Conservation (phyloP, 92 coral and sea anemone genomes). For the Micromussa lordhowensis region DNA sequence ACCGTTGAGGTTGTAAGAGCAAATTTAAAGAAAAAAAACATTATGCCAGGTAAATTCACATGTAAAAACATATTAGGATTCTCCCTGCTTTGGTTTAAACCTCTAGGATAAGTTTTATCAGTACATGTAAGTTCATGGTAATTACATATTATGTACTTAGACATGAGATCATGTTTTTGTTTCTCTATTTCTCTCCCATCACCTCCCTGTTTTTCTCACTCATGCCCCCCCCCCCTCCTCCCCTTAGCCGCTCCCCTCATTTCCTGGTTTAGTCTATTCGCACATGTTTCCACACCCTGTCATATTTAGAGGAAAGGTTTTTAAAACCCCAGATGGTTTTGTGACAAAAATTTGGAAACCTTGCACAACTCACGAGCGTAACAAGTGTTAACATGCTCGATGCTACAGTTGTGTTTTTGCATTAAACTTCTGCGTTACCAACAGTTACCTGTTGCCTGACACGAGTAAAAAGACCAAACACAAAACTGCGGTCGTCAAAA, state of each 20-base stretch:
- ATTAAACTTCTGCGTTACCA: constrained; percentile 31
- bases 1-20: background rate
- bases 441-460: constrained; percentile 95
- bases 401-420: constrained; percentile 17
- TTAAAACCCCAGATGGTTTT: background rate
- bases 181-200: background rate
- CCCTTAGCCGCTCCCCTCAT: background rate
- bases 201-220: background rate
- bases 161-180: background rate
- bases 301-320: background rate
- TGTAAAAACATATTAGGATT: too few species aligned
- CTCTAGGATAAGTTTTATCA: background rate
- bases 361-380: too few species aligned
- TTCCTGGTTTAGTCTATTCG: background rate
- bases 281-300: background rate
- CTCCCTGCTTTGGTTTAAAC: background rate
- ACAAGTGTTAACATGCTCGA: background rate
- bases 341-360: background rate
- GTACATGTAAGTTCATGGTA: background rate
- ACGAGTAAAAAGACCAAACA: constrained; percentile 94
- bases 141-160: background rate
- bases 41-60: too few species aligned
- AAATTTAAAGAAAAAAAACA: background rate
- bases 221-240: background rate
- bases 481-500: constrained; percentile 85